These are phyloP conservation scores for Antheraea pernyi DNA, from an alignment of 1,140 invertebrate species.

Conservation along the genomic window DNA sequence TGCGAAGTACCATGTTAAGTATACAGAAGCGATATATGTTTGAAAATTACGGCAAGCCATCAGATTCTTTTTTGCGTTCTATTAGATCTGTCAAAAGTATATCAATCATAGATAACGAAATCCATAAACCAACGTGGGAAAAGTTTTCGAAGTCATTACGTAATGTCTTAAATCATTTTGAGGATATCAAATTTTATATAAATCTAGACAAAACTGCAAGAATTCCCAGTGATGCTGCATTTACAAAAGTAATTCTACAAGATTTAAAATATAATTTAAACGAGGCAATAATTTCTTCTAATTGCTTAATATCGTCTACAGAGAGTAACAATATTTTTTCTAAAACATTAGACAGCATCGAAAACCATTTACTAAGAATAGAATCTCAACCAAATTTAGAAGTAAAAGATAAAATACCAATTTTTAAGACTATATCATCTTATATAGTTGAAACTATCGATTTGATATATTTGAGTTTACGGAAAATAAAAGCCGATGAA, in stretches of 20 bases:
- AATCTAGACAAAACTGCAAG: conserved; percentile 72
- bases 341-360: conserved; percentile 29
- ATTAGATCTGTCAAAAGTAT: conserved; percentile 49
- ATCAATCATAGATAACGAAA: conserved; percentile 28
- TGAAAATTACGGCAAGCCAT: conserved; percentile 65
- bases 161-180: conserved; percentile 66
- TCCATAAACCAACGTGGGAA: conserved; percentile 39
- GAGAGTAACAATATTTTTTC: conserved; percentile 24
- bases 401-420: conserved; percentile 68
- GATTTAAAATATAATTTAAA: conserved; percentile 46
- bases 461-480: not conserved
- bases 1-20: conserved; percentile 64
- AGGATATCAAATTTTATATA: conserved; percentile 73
- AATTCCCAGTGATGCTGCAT: conserved; percentile 58
- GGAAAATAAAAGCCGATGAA: not conserved
- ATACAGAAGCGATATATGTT: conserved; percentile 67
- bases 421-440: conserved; percentile 51
- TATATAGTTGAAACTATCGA: conserved; percentile 29
- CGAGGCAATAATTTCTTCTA: conserved; percentile 27
- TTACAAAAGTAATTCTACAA: conserved; percentile 61
- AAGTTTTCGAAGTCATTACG: conserved; percentile 50
- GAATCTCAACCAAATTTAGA: conserved; percentile 48
- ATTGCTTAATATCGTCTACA: conserved; percentile 16
- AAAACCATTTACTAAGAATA: conserved; percentile 36
- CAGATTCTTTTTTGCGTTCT: conserved; percentile 46